These are phyloP conservation scores for Saccostrea cuccullata DNA, from an alignment of 1,140 invertebrate genomes.

Conservation along the genomic window DNA sequence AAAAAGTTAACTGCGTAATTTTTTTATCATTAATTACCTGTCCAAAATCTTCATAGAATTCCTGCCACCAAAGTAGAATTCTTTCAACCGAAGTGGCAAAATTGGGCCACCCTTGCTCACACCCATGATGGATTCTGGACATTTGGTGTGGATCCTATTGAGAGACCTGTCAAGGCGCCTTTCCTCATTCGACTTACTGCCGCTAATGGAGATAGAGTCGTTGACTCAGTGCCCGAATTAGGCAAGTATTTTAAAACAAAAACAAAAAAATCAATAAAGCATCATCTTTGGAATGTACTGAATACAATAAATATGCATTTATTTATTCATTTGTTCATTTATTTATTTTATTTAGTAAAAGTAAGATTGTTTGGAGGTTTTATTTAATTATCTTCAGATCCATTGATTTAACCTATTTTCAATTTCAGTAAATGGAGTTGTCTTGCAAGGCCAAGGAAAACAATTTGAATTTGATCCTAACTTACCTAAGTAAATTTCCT, in stretches of 20 bases:
- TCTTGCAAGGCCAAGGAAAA: conserved; percentile 17
- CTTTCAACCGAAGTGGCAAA: conserved; percentile 49
- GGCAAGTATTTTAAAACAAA: conserved; percentile 50
- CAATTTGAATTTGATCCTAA: conserved; percentile 19
- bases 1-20: neutral
- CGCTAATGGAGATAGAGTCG: conserved; percentile 62
- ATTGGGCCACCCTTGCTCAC: conserved; percentile 57
- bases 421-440: conserved; percentile 6
- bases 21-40: neutral
- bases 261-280: no score
- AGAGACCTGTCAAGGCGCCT: conserved; percentile 56
- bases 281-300: neutral
- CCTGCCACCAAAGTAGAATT: conserved; percentile 62
- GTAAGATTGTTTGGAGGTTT: no score
- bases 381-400: neutral
- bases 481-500: neutral
- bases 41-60: conserved; percentile 54
- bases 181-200: conserved; percentile 64
- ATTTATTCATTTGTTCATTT: no score
- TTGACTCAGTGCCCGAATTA: conserved; percentile 58
- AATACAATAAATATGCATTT: no score
- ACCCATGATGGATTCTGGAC: conserved; percentile 66
- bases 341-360: no score
- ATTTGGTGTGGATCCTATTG: conserved; percentile 48
- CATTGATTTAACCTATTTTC: neutral